A percentile compares a stretch with the other conserved stretches of the same genome.
Evolutionary conservation across 2,888 invertebrate genomes (phyloP).

Genomic region (Tuta absoluta): DNA sequence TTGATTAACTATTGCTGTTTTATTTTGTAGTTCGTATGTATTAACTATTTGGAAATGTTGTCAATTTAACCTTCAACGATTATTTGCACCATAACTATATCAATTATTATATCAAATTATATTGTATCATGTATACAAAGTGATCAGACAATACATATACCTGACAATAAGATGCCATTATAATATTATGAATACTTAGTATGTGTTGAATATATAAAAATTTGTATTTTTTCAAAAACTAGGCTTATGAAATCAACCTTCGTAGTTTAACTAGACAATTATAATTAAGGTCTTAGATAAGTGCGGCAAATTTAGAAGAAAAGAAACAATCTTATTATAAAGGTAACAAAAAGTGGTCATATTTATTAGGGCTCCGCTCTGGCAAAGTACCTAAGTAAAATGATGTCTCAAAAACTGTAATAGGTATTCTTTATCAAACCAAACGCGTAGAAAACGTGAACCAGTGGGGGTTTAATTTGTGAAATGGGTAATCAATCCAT

Average conservation of each 20-base stretch:
- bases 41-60: not conserved
- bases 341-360: no score
- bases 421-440: no score
- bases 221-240: conserved; percentile 61
- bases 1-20: not conserved
- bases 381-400: no score
- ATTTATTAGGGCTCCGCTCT: no score
- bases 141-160: conserved; percentile 21
- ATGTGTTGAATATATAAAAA: conserved; percentile 25
- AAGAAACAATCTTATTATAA: not conserved
- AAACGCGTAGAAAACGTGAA: no score
- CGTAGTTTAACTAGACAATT: conserved; percentile 48
- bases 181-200: conserved; percentile 23
- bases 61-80: conserved; percentile 26
- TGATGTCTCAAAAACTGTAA: no score
- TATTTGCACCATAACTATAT: conserved; percentile 21
- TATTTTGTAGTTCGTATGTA: not conserved
- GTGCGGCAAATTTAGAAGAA: conserved; percentile 38
- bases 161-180: conserved; percentile 19
- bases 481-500: no score
- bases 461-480: no score
- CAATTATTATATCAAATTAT: conserved; percentile 25
- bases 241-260: conserved; percentile 47
- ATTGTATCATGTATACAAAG: not conserved
- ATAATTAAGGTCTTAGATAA: conserved; percentile 41